Conservation (phyloP, 2,113 vertebrate genomes). For the Nerophis ophidion region DNA sequence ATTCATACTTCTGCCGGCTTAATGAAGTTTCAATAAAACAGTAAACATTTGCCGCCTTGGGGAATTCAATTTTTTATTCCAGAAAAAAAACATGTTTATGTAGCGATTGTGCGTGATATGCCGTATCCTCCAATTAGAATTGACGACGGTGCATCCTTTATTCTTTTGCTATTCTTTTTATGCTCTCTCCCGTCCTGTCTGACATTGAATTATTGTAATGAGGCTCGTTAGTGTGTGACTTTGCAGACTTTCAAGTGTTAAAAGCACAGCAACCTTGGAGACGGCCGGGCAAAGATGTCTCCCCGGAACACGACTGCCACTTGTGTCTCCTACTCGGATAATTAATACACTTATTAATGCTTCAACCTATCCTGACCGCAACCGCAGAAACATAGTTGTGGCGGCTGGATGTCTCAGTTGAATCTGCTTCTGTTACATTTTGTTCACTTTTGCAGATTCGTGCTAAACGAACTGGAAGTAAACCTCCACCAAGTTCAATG, state of each 20-base stretch:
- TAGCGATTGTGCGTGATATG: not conserved
- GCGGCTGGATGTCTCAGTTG: conserved; percentile 41
- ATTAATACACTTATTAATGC: conserved; percentile 68
- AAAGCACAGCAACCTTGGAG: conserved; percentile 43
- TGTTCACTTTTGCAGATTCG: no score
- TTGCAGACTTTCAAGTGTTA: conserved; percentile 27
- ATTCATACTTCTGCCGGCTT: conserved; percentile 13
- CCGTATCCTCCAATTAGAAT: not conserved
- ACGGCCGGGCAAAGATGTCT: conserved; percentile 35
- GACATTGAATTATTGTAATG: conserved; percentile 60
- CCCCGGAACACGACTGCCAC: conserved; percentile 32
- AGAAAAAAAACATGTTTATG: conserved; percentile 5
- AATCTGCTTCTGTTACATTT: not conserved
- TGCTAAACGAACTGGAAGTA: no score
- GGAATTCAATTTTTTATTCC: conserved; percentile 7
- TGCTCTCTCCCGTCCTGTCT: conserved; percentile 15
- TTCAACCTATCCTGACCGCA: conserved; percentile 47
- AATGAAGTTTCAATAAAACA: conserved; percentile 16
- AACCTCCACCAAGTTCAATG: no score
- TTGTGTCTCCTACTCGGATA: conserved; percentile 54
- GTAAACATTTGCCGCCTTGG: not conserved
- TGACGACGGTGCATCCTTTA: not conserved
- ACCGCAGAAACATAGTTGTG: conserved; percentile 9
- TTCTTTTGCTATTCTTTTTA: conserved; percentile 4
- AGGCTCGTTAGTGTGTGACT: conserved; percentile 44